A percentile compares a stretch with the other conserved stretches of the same genome.
Evolutionary conservation across 2,797 vertebrate genomes (phyloP).

Genomic region (Halcyon badia): DNA sequence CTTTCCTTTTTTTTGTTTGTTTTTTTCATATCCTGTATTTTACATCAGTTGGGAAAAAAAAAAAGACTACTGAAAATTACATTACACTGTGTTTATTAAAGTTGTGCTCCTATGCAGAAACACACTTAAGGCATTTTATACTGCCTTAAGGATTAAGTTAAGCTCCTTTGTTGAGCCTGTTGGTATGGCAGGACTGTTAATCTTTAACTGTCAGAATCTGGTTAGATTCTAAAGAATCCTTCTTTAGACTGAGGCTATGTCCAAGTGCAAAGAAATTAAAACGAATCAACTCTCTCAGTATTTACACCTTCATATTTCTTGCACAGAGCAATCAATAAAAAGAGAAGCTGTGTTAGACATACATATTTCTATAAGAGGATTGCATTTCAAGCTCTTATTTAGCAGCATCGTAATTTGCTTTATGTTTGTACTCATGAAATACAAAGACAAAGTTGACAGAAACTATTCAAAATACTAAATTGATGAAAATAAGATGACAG

Average conservation of each 20-base stretch:
- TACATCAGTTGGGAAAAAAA: background rate
- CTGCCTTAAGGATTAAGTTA: constrained; percentile 68
- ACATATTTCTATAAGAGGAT: constrained; percentile 23
- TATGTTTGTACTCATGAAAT: constrained; percentile 65
- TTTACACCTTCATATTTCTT: constrained; percentile 64
- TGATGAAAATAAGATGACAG: constrained; percentile 59
- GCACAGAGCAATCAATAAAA: constrained; percentile 53
- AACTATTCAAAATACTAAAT: constrained; percentile 46
- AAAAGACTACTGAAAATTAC: constrained; percentile 40
- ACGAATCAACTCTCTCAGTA: background rate
- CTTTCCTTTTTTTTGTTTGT: background rate
- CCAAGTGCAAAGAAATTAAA: constrained; percentile 69
- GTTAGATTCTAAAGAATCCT: background rate
- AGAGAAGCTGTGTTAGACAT: constrained; percentile 18
- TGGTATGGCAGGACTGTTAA: constrained; percentile 56
- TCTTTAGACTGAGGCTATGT: constrained; percentile 50
- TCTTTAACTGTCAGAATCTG: constrained; percentile 65
- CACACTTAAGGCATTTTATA: constrained; percentile 47
- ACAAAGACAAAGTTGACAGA: constrained; percentile 52
- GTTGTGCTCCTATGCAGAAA: constrained; percentile 34
- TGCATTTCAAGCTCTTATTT: constrained; percentile 26
- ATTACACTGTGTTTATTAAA: constrained; percentile 66
- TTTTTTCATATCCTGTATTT: constrained; percentile 18
- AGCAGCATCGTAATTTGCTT: constrained; percentile 53
- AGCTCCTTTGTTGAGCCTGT: constrained; percentile 68